Evolutionary conservation across 37 sponge, comb jelly and placozoan species (phyloP).

Genomic region (Tethya wilhelma): DNA sequence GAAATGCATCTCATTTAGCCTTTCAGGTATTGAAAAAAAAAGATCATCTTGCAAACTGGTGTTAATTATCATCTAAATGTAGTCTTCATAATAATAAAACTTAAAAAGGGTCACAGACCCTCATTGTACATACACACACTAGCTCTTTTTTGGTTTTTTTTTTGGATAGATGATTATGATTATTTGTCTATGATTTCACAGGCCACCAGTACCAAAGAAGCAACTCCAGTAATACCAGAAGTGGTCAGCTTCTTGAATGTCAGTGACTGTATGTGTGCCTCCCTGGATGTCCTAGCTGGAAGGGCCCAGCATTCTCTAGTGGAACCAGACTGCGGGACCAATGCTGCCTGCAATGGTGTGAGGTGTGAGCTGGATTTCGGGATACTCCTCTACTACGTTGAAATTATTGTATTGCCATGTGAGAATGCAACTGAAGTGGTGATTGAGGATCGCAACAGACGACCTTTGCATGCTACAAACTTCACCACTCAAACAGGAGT

Average conservation of each 20-base stretch:
- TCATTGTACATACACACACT: no score
- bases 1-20: conserved; percentile 23
- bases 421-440: conserved; percentile 10
- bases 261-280: conserved; percentile 34
- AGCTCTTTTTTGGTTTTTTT: no score
- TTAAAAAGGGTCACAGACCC: no score
- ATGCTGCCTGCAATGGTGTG: conserved; percentile 22
- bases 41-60: no score
- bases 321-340: conserved; percentile 25
- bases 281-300: conserved; percentile 23
- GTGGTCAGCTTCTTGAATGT: conserved; percentile 17
- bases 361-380: conserved; percentile 11
- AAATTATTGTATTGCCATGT: conserved; percentile 30
- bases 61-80: not conserved
- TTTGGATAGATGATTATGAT: no score
- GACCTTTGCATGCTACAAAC: not conserved
- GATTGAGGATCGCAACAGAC: not conserved
- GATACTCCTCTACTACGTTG: conserved; percentile 5
- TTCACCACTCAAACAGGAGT: not conserved
- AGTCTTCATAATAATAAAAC: no score
- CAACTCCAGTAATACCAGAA: conserved; percentile 3
- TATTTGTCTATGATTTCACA: no score
- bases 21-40: no score
- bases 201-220: not conserved
- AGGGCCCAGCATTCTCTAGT: not conserved